Base-by-base conservation (phyloP, 2,888 invertebrate genomes). In the Troglohyphantes excavatus region DNA sequence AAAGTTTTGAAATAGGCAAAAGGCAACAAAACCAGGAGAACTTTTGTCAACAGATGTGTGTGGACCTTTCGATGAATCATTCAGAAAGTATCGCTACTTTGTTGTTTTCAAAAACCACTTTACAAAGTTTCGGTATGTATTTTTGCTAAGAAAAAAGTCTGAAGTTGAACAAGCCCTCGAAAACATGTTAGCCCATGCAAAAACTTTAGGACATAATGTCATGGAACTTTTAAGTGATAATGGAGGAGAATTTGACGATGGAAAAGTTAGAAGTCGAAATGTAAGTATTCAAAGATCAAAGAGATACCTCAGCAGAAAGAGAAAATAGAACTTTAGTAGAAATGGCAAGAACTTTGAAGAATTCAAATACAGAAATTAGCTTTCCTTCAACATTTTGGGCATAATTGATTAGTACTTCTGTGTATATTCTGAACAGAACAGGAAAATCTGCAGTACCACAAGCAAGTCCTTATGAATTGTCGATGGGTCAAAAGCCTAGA, bases 91-190 rank as follows among this genome's bases (percentile, higher is more conserved):
- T n/a, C 29, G 21, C 21, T 90, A 90, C 27, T 88, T 90, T 81
- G 82, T 90, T 9, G 46, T 84, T 19, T 90, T 92, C 63, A 92
- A 78, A 68, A 90, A 91, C 75, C 89, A 91, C 13, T 88, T 53
- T 33, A 70, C 83, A 13, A 68, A 81, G 19, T 91, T 86, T 67
- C 9, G 70, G 9, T 29, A 68, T n/a, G n/a, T 84, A 23, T 90
- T 72, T 70, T 90, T 91, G 9, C 53, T 90, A n/a, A 81, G 46
- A 23, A 17, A 73, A 11, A 87, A 90, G 21, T 81, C 81, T 27
- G 68, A 53, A 53, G 53, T 53, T n/a, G 13, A 9, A 53, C 5
- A n/a, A 17, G 53, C 53, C 1, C 17, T 81, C 5, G 13, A 68
- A 53, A 13, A 73, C 2, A 2, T 23, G 75, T 17, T 68, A 39